Evolutionary conservation across 2,888 invertebrate species (phyloP).

Genomic region (Luffia ferchaultella): DNA sequence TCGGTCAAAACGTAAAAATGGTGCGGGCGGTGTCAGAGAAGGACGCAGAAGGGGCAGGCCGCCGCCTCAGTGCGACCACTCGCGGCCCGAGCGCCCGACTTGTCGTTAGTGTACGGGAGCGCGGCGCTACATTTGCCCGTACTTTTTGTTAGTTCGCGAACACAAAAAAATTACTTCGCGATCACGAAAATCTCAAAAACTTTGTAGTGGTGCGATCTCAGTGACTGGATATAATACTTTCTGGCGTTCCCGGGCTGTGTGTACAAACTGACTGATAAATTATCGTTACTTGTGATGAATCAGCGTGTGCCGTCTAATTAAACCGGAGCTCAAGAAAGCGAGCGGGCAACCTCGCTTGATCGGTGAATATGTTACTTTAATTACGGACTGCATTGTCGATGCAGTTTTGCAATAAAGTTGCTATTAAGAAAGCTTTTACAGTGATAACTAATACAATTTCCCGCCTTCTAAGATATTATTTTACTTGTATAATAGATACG

Average conservation of each 20-base stretch:
- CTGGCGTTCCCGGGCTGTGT: not conserved
- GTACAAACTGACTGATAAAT: not conserved
- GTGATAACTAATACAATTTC: too few relatives aligned
- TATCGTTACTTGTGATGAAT: conserved; percentile 57
- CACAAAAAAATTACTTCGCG: conserved; percentile 52
- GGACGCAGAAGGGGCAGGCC: conserved; percentile 64
- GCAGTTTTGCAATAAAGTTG: not conserved
- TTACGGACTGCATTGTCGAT: not conserved
- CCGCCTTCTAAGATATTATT: too few relatives aligned
- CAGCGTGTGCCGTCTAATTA: conserved; percentile 62
- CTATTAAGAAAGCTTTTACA: too few relatives aligned
- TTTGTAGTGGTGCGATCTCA: not conserved
- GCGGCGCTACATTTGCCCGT: conserved; percentile 56
- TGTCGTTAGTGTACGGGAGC: conserved; percentile 62
- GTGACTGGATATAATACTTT: conserved; percentile 35
- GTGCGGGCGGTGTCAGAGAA: conserved; percentile 57
- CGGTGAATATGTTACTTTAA: not conserved
- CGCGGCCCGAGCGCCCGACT: conserved; percentile 60
- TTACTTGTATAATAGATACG: too few relatives aligned
- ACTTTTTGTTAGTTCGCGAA: conserved; percentile 35
- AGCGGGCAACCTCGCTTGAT: not conserved
- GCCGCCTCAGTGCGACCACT: conserved; percentile 61
- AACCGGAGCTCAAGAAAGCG: conserved; percentile 10
- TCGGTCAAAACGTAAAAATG: conserved; percentile 64
- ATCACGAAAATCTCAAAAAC: conserved; percentile 21